Evolutionary conservation across 2,113 vertebrate species (phyloP).

Genomic region (Urocynchramus pylzowi): DNA sequence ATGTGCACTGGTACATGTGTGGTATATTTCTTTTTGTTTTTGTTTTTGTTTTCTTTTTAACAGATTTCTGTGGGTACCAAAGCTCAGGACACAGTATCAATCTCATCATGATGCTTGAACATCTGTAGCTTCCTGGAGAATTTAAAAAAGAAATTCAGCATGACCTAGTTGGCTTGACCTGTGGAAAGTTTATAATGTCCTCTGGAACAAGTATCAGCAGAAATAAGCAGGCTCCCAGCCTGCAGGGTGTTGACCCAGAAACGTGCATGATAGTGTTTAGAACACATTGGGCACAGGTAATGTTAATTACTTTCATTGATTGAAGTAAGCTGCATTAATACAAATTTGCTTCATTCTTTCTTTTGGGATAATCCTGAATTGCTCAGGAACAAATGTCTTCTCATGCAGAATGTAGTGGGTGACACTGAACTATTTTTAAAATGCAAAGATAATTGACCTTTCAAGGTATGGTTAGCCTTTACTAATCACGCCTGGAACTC

Average conservation of each 20-base stretch:
- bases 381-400: neutral
- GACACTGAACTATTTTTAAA: neutral
- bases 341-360: neutral
- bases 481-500: neutral
- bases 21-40: neutral
- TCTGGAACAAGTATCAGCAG: constrained; percentile 77
- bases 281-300: constrained; percentile 99
- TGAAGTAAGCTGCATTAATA: neutral
- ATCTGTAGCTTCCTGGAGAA: constrained; percentile 14
- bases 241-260: constrained; percentile 93
- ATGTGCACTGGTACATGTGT: neutral
- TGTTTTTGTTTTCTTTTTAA: neutral
- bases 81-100: neutral
- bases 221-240: constrained; percentile 78
- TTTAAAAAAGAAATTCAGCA: constrained; percentile 55
- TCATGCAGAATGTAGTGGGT: neutral
- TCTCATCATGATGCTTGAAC: constrained; percentile 40
- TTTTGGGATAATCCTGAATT: neutral
- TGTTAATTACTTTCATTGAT: constrained; percentile 28
- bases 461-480: neutral
- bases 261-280: constrained; percentile 99
- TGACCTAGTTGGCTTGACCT: constrained; percentile 70
- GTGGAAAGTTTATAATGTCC: constrained; percentile 83
- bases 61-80: constrained; percentile 50
- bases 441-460: neutral